Base-by-base conservation (phyloP, 2,888 invertebrate species). In the Exephanes ischioxanthus region DNA sequence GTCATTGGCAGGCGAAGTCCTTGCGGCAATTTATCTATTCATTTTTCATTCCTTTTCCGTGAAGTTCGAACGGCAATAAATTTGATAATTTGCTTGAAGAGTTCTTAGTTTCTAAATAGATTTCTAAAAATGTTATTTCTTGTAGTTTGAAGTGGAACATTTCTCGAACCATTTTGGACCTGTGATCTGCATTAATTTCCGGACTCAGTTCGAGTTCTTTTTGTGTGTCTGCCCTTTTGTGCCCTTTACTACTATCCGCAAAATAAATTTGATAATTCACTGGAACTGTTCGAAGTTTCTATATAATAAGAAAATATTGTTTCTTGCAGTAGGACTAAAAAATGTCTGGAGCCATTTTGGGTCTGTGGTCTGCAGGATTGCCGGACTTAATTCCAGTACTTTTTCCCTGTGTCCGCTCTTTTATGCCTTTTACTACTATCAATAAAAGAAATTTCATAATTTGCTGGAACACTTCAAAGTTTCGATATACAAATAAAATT, bases 1-100 rank as follows among this genome's bases (percentile, higher is more conserved):
- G 68, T 70, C 61, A 68, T 85, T 81, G 81, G 77, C 77, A 41
- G 30, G 5, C 33, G 19, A 63, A 67, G 4, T 14, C 45, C 53
- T 66, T 68, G 61, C 76, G n/a, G 14, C 19, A 1, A 37, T 37
- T 45, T 67, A 33, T 45, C 48, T 66, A 30, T 45, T 58, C 11
- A 66, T 48, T 9, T 19, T 19, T 37, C 16, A 14, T 2, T 41
- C 53, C 48, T 33, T 3, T 19, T 19, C 6, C 6, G 30, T 19
- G 16, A 37, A 30, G n/a, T 51, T 48, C 6, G 7, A 30, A 55
- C 55, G 3, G 55, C 55, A 11, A 22, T 9, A 22, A 22, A 6
- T 22, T 55, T 55, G 0, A 4, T 22, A 7, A 55, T 55, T 9
- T 4, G 4, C n/a, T n/a, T 1, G 1, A 53, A 19, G 5, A 53